These are phyloP conservation scores for Neodiprion virginianus DNA, from an alignment of 1,140 invertebrate species.

Conservation along the genomic window DNA sequence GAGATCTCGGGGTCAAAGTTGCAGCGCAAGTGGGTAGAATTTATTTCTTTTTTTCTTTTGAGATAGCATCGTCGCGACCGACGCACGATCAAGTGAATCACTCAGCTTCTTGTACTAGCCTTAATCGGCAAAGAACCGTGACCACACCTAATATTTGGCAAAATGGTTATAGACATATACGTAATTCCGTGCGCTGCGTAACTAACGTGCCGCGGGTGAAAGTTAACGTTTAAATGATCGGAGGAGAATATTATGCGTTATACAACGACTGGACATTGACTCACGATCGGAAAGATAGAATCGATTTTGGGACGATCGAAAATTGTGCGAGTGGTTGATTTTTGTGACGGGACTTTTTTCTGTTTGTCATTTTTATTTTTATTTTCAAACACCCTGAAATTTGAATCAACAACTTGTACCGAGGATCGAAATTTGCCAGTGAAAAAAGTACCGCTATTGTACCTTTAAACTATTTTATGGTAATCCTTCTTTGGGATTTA, in stretches of 20 bases:
- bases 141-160: conserved; percentile 5
- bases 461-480: too few species aligned
- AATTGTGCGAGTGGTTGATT: background rate
- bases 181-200: too few species aligned
- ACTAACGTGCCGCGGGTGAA: background rate
- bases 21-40: too few species aligned
- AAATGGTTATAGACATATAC: background rate
- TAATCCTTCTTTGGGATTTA: too few species aligned
- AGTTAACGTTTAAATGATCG: background rate
- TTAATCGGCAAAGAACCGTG: background rate
- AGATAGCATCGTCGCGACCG: too few species aligned
- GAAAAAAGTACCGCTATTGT: too few species aligned
- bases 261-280: too few species aligned
- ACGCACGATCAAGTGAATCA: background rate
- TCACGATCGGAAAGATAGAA: background rate
- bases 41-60: too few species aligned
- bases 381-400: background rate
- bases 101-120: background rate
- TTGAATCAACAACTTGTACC: too few species aligned
- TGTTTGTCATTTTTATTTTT: background rate
- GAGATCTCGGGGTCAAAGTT: too few species aligned
- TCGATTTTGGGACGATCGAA: background rate
- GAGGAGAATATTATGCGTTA: too few species aligned
- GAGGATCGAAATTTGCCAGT: background rate
- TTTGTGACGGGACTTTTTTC: background rate